phyloP scores from a whole-genome alignment of 2,113 vertebrate genomes.

The Lynx canadensis region DNA sequence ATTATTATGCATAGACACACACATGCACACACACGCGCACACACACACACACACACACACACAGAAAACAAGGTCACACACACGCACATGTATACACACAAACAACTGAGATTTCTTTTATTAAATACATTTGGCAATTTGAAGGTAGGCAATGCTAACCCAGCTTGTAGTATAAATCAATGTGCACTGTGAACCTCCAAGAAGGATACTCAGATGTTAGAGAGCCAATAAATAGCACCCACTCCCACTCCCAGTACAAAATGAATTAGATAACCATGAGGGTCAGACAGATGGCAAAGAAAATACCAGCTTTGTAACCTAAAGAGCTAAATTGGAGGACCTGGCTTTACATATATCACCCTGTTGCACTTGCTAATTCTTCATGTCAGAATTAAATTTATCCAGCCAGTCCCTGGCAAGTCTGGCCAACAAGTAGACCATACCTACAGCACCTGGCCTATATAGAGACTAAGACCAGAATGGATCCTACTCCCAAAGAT shows the following conservation, averaged over 20 bases:
- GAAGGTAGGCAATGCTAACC: background rate
- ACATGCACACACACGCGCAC: background rate
- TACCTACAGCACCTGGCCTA: too few species aligned
- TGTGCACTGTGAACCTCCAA: background rate
- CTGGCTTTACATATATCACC: background rate
- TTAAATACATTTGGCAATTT: background rate
- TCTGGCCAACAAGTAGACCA: background rate
- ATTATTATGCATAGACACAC: background rate
- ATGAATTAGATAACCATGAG: background rate
- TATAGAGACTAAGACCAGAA: background rate
- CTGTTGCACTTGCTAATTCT: background rate
- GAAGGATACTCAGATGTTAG: background rate
- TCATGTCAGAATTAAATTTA: background rate
- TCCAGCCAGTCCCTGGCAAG: background rate
- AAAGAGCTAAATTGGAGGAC: background rate
- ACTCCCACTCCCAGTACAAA: background rate
- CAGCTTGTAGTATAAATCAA: background rate
- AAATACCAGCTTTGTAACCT: background rate
- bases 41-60: background rate
- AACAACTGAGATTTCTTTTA: background rate
- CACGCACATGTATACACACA: rapidly evolving
- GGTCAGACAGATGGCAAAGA: background rate
- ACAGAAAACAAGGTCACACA: background rate
- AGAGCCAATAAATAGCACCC: background rate
- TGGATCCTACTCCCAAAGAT: background rate